phyloP scores from a whole-genome alignment of 2,113 vertebrate species.

The Melierax canorus region DNA sequence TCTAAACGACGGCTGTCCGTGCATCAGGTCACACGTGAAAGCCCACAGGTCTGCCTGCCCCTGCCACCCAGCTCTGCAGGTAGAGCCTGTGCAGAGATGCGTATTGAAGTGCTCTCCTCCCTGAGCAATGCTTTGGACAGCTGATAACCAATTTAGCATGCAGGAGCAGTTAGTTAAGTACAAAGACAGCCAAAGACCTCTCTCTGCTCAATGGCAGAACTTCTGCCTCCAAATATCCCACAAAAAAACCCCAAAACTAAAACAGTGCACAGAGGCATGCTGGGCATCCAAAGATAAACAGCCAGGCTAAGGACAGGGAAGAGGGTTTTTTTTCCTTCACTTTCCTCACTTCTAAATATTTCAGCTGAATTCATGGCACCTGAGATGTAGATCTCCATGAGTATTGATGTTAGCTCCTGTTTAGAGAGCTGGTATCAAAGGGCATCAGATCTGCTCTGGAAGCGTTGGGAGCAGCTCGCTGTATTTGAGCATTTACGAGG shows the following conservation, averaged over 20 bases:
- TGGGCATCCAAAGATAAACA: not conserved
- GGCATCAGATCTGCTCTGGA: not conserved
- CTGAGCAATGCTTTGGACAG: not conserved
- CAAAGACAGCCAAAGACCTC: not conserved
- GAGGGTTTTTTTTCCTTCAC: not conserved
- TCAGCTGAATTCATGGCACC: not conserved
- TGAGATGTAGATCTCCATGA: not conserved
- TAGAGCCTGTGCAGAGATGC: rapidly evolving
- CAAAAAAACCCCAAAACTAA: not conserved
- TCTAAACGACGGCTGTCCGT: rapidly evolving
- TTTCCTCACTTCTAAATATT: not conserved
- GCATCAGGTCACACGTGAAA: not conserved
- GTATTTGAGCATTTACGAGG: not conserved
- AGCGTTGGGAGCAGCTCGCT: not conserved
- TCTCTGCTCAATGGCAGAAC: not conserved
- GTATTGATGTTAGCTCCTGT: not conserved
- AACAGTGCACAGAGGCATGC: not conserved
- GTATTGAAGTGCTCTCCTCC: not conserved
- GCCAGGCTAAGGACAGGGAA: not conserved
- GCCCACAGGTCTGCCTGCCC: not conserved
- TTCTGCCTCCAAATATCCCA: not conserved
- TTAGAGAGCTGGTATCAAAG: constrained; percentile 3
- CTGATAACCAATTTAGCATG: no score
- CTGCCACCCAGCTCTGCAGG: no score
- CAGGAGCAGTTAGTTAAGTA: not conserved